Base-by-base conservation (phyloP, 2,113 vertebrate species). In the Tiliqua scincoides region DNA sequence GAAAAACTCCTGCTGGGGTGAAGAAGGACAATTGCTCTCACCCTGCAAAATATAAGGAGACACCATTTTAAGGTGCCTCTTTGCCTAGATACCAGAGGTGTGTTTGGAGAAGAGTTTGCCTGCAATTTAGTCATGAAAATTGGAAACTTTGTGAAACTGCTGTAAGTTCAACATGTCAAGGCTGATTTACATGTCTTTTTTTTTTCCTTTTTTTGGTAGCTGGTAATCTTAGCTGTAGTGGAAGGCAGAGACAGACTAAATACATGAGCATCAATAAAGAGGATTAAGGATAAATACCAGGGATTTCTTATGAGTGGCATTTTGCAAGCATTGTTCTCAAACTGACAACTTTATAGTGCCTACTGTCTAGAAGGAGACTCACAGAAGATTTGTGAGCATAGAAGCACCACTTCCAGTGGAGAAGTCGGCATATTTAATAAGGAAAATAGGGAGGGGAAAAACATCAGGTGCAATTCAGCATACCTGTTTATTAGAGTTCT, bases 301-400 rank as follows among this genome's bases (percentile, higher is more conserved):
- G 86, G 85, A 90, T 37, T 85, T 91, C 67, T 87, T 20, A 43
- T 79, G 67, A 90, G 67, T 15, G 90, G 71, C 37, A 62, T 89
- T 92, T 90, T 84, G 52, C 32, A 79, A 83, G 48, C 35, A 6
- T 48, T 85, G 17, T 72, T 87, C 40, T 76, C 52, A 81, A 63
- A 85, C 11, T 79, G 83, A 88, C 74, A 86, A 71, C 76, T 90
- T 84, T 70, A 78, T 54, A 85, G 25, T 25, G 77, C 20, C 71
- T 89, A 37, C 76, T 70, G 77, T 83, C 82, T 89, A 62, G 67
- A 77, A 84, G 12, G 59, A 84, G 89, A 79, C 57, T 89, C 88
- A 82, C 77, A 89, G 54, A 82, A 84, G 75, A 79, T 91, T 86
- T 52, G 1, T 74, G 85, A 63, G 15, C 79, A 89, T 67, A 80